phyloP scores from a whole-genome alignment of 64 coral and sea anemone genomes.

The Porites australiensis region DNA sequence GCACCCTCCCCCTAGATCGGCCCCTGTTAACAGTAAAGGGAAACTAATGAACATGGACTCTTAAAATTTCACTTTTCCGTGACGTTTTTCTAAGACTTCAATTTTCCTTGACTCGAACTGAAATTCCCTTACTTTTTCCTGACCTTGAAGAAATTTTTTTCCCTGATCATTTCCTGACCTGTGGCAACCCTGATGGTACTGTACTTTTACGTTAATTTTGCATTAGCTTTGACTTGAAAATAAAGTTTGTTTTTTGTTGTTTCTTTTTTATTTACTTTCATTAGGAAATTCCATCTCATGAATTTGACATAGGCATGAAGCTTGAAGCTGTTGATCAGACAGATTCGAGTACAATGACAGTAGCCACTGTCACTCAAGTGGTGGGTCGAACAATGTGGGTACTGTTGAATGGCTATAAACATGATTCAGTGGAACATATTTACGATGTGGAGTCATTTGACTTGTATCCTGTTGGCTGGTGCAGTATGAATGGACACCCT shows the following conservation, averaged over 20 bases:
- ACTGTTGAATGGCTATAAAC: slow-evolving; percentile 75
- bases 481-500: slow-evolving; percentile 84
- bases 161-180: no score
- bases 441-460: slow-evolving; percentile 90
- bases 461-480: slow-evolving; percentile 88
- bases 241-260: neutral
- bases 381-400: slow-evolving; percentile 92
- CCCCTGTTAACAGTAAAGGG: no score
- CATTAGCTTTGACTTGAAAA: no score
- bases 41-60: no score
- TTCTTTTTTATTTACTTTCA: neutral
- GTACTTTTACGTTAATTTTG: no score
- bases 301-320: slow-evolving; percentile 74
- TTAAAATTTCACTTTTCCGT: no score
- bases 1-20: no score
- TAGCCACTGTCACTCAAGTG: slow-evolving; percentile 84
- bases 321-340: slow-evolving; percentile 96
- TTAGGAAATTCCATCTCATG: slow-evolving; percentile 67
- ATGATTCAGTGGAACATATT: slow-evolving; percentile 86
- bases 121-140: no score
- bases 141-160: no score
- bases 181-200: no score
- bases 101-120: no score
- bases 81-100: no score
- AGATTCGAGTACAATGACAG: slow-evolving; percentile 71